These are phyloP conservation scores for Drosophila persimilis DNA, from an alignment of 1,140 invertebrate species.

Conservation along the genomic window DNA sequence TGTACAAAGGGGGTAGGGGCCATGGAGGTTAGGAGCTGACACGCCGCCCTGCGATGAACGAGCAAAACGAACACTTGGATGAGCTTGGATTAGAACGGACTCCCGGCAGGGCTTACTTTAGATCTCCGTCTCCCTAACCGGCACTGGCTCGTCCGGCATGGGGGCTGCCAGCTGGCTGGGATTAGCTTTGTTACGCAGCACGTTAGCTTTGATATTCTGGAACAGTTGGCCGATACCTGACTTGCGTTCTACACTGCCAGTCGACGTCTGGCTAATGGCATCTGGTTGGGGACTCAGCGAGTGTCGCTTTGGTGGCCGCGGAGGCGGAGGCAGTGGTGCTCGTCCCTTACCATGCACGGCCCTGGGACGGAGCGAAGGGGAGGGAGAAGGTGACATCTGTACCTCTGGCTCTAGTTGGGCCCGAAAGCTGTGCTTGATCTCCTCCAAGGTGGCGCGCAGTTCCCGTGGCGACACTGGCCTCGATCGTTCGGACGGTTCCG, in stretches of 20 bases:
- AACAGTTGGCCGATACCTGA: constrained; percentile 74
- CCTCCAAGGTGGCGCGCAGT: constrained; percentile 60
- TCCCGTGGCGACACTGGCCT: constrained; percentile 59
- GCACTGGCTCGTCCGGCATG: constrained; percentile 32
- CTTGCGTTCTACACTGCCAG: constrained; percentile 50
- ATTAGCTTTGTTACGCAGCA: constrained; percentile 67
- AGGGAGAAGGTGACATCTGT: constrained; percentile 7
- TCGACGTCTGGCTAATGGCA: constrained; percentile 48
- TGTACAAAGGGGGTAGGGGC: constrained; percentile 41
- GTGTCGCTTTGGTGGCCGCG: constrained; percentile 51
- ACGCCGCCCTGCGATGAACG: constrained; percentile 37
- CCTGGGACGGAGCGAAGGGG: constrained; percentile 37
- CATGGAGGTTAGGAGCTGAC: constrained; percentile 50
- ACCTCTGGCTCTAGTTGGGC: constrained; percentile 47
- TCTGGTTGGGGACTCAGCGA: constrained; percentile 47
- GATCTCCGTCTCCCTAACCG: constrained; percentile 63
- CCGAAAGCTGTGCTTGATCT: constrained; percentile 74
- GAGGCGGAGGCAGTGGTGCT: constrained; percentile 69
- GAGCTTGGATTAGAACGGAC: constrained; percentile 34
- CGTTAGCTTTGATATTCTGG: constrained; percentile 72
- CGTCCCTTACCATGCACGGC: constrained; percentile 68
- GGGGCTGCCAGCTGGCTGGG: constrained; percentile 23
- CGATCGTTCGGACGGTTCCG: not conserved
- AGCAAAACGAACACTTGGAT: constrained; percentile 48
- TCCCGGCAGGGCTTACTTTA: constrained; percentile 63